Base-by-base conservation (phyloP, 2,797 vertebrate species). In the Graptemys geographica region DNA sequence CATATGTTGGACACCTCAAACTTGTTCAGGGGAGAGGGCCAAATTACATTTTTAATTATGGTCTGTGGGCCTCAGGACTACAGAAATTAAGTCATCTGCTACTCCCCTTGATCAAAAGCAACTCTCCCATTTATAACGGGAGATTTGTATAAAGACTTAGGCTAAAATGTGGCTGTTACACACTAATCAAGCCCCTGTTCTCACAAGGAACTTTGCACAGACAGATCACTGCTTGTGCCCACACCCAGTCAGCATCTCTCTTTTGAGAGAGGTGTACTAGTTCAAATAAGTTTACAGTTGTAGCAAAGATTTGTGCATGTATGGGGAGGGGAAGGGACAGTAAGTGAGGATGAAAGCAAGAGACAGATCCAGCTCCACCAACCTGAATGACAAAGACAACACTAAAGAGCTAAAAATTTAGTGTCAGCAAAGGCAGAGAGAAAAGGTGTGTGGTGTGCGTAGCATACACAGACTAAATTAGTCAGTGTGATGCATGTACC, bases 31-130 rank as follows among this genome's bases (percentile, higher is more conserved):
- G 94, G 27, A 53, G 49, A 87, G 27, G 25, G 51, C 86, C 8
- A 92, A 94, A 92, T 53, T 27, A 49, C 2, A 13, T 79, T 90
- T 84, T 92, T 11, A 83, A 85, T 83, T 96, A 85, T 16, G 72
- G 31, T 49, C 88, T 82, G 51, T 1, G 1, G 41, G 25, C n/a
- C 69, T 37, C 69, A 72, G 69, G 69, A 25, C 18, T 72, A 37
- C 21, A 41, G 37, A 72, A 72, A 72, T 72, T 23, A 41, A 72
- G 69, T 72, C n/a, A 72, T 23, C 69, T 41, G 47, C 25, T 47
- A 78, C 44, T 28, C 41, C 13, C 44, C 15, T 78, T 49, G 28
- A 49, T 78, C 74, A 31, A 78, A 44, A 28, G 74, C 44, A 78
- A 28, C 27, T 49, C 25, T 49, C 41, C 15, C 27, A 49, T 15